phyloP scores from a whole-genome alignment of 2,888 invertebrate species.

The Crepidodera aurea region DNA sequence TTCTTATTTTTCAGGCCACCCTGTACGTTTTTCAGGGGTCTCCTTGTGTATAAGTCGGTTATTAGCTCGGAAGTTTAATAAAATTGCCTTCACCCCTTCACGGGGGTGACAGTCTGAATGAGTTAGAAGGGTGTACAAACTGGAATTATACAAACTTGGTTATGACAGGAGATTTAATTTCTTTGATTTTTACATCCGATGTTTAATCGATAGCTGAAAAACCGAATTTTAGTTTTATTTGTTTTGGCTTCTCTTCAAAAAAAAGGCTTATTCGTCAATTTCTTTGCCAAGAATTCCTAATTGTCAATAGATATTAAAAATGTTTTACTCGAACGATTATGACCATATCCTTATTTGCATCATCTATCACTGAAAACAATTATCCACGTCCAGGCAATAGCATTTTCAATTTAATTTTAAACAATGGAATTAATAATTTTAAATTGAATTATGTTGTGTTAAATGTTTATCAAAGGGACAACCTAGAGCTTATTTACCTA shows the following conservation, averaged over 20 bases:
- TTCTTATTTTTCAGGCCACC: too few species aligned
- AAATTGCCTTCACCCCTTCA: slow-evolving; percentile 25
- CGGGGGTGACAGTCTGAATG: slow-evolving; percentile 21
- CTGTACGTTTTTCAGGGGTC: background rate
- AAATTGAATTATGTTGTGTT: background rate
- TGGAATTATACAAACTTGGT: slow-evolving; percentile 21
- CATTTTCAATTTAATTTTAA: too few species aligned
- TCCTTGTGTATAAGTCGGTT: slow-evolving; percentile 6
- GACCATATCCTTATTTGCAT: too few species aligned
- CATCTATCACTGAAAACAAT: too few species aligned
- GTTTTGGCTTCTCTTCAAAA: too few species aligned
- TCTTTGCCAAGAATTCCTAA: too few species aligned
- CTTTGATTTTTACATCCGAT: slow-evolving; percentile 17
- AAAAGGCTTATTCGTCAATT: too few species aligned
- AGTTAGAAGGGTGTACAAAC: slow-evolving; percentile 2
- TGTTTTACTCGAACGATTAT: too few species aligned
- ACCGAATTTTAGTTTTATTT: too few species aligned
- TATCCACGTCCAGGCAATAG: too few species aligned
- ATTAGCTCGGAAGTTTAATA: slow-evolving; percentile 31
- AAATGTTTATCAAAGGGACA: slow-evolving; percentile 12
- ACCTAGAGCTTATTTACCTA: slow-evolving; percentile 9
- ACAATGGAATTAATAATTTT: too few species aligned
- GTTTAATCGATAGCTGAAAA: background rate
- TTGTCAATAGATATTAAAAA: too few species aligned
- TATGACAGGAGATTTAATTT: slow-evolving; percentile 27